phyloP scores from a whole-genome alignment of 30 jellyfish, hydroid and myxozoan species.

The Cassiopea xamachana region DNA sequence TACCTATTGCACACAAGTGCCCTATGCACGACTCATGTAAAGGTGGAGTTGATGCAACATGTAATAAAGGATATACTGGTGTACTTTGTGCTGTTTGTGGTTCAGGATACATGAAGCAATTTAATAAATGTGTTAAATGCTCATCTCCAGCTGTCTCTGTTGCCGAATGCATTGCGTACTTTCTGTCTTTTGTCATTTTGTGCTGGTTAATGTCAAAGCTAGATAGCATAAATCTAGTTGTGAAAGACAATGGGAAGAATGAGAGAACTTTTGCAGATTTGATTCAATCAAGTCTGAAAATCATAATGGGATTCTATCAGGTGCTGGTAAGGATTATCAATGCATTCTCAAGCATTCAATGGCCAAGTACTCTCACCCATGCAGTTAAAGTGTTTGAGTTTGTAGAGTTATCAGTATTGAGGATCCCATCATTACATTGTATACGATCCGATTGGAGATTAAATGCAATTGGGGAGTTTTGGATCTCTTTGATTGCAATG shows the following conservation, averaged over 20 bases:
- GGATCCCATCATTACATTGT: conserved; percentile 43
- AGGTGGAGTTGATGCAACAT: conserved; percentile 47
- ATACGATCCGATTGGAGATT: conserved; percentile 23
- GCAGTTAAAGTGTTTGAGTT: conserved; percentile 19
- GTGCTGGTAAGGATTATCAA: conserved; percentile 10
- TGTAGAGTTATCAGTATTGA: conserved; percentile 18
- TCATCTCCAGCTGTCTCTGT: conserved; percentile 25
- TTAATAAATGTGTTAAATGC: conserved; percentile 20
- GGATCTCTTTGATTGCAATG: conserved; percentile 34
- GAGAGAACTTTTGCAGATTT: conserved; percentile 57
- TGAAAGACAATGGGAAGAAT: not conserved
- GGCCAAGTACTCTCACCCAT: conserved; percentile 43
- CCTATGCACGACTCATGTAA: conserved; percentile 38
- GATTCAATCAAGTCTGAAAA: conserved; percentile 51
- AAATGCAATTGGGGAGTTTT: conserved; percentile 25
- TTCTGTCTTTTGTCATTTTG: conserved; percentile 6
- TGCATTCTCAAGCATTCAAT: conserved; percentile 32
- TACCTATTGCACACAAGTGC: conserved; percentile 48
- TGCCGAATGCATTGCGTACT: not conserved
- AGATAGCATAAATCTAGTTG: conserved; percentile 1
- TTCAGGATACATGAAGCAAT: conserved; percentile 6
- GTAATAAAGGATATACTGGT: conserved; percentile 31
- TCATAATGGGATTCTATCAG: conserved; percentile 59
- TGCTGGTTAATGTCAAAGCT: conserved; percentile 35
- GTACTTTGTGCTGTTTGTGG: conserved; percentile 48